phyloP scores from a whole-genome alignment of 1,140 invertebrate genomes.

The Idris sp. region DNA sequence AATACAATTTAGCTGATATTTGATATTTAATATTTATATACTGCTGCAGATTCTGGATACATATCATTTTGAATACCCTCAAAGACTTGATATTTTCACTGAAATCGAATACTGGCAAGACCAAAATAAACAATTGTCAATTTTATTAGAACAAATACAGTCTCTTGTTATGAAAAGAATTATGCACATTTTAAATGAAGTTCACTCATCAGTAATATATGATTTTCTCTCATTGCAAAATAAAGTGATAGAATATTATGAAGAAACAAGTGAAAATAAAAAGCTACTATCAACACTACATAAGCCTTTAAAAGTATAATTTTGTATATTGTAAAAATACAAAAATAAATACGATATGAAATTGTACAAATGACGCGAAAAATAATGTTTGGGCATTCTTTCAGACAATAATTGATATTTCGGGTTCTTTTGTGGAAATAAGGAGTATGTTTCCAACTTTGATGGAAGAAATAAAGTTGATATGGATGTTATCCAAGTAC shows the following conservation, averaged over 20 bases:
- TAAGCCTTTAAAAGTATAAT: slow-evolving; percentile 85
- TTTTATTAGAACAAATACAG: slow-evolving; percentile 89
- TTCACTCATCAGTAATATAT: slow-evolving; percentile 75
- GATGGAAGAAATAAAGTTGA: slow-evolving; percentile 90
- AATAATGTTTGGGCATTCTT: too few relatives aligned
- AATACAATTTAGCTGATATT: too few relatives aligned
- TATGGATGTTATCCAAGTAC: slow-evolving; percentile 89
- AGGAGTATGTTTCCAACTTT: slow-evolving; percentile 85
- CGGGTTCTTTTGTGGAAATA: slow-evolving; percentile 86
- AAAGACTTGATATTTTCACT: slow-evolving; percentile 86
- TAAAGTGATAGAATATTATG: slow-evolving; percentile 83
- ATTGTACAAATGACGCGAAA: too few relatives aligned
- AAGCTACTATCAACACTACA: slow-evolving; percentile 89
- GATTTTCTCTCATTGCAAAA: slow-evolving; percentile 79
- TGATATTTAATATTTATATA: too few relatives aligned
- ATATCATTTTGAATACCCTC: slow-evolving; percentile 73
- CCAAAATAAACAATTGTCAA: slow-evolving; percentile 85
- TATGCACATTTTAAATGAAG: slow-evolving; percentile 78
- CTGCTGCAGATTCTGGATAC: slow-evolving; percentile 68
- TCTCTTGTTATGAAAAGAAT: slow-evolving; percentile 83
- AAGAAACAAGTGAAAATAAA: slow-evolving; percentile 89
- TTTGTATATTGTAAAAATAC: too few relatives aligned
- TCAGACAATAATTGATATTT: too few relatives aligned
- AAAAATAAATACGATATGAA: too few relatives aligned
- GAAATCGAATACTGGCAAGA: slow-evolving; percentile 91